These are phyloP conservation scores for Lymantria monacha DNA, from an alignment of 2,888 invertebrate species.

Conservation along the genomic window DNA sequence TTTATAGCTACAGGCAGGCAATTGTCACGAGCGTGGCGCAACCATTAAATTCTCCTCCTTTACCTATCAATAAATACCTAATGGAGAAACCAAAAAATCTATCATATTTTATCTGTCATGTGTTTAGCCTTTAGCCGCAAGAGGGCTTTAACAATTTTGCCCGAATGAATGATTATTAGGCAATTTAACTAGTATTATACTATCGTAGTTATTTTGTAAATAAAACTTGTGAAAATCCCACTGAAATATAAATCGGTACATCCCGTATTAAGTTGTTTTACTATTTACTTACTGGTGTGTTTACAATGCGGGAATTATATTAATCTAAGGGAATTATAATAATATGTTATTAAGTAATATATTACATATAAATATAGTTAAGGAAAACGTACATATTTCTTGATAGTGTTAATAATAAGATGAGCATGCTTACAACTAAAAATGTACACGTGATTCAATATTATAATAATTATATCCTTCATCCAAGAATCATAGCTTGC, in stretches of 20 bases:
- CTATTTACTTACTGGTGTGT: background rate
- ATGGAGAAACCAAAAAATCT: too few relatives aligned
- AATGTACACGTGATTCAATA: background rate
- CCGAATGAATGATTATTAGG: too few relatives aligned
- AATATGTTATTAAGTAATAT: background rate
- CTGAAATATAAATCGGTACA: conserved; percentile 10
- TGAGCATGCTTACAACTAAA: background rate
- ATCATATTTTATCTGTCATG: too few relatives aligned
- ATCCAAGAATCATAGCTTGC: too few relatives aligned
- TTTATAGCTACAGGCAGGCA: too few relatives aligned
- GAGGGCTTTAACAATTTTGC: too few relatives aligned
- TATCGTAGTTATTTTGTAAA: too few relatives aligned
- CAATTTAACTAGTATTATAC: too few relatives aligned
- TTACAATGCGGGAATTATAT: background rate
- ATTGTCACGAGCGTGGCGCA: too few relatives aligned
- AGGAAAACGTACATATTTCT: background rate
- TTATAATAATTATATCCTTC: background rate
- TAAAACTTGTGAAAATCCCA: conserved; percentile 8
- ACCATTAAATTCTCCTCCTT: too few relatives aligned
- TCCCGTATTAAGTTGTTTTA: conserved; percentile 4
- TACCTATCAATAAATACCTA: too few relatives aligned
- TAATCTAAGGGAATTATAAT: background rate
- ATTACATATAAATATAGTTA: background rate
- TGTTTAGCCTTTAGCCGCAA: too few relatives aligned
- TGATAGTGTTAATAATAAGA: background rate